Base-by-base conservation (phyloP, 2,113 vertebrate genomes). In the Platanista minor region DNA sequence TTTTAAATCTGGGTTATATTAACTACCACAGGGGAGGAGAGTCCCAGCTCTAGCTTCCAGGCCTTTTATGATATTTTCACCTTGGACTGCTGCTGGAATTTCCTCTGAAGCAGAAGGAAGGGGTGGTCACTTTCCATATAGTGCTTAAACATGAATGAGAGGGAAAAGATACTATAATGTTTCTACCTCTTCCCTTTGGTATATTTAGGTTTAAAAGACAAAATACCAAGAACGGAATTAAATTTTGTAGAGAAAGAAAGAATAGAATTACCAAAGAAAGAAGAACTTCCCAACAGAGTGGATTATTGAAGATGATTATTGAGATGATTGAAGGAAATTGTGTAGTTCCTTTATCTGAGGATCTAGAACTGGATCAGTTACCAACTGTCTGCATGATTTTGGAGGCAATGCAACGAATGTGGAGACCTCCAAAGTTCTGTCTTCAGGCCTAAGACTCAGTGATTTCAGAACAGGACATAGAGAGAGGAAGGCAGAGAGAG, bases 191-290 rank as follows among this genome's bases (percentile, higher is more conserved):
- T 83, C 41, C 27, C 49, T 90, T 78, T 23, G 23, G 31, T 23
- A 78, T 83, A 41, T 69, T 94, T 94, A 84, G 25, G 46, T 87
- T 80, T 95, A 75, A 92, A 94, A 95, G 31, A 81, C 36, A 87
- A 83, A 86, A 90, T 94, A 74, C 4, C 23, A 96, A 77, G 41
- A 91, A 82, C 78, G 14, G 41, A 92, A 75, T 85, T 93, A 64
- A 71, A 52, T 84, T 87, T 87, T 52, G 3, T 57, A 49, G 33
- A 71, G 39, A 78, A 95, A 80, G 31, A 87, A 94, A 36, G 18
- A 62, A 74, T 71, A 67, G 12, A 83, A 36, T 82, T 71, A 66
- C 29, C 46, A 91, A 91, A 94, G 91, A 94, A 95, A 95, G 86
- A 87, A 97, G 64, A 88, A 90, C 39, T 91, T 71, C 64, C 39